These are phyloP conservation scores for Sphyrna mokarran DNA, from an alignment of 2,113 vertebrate genomes.

Conservation along the genomic window DNA sequence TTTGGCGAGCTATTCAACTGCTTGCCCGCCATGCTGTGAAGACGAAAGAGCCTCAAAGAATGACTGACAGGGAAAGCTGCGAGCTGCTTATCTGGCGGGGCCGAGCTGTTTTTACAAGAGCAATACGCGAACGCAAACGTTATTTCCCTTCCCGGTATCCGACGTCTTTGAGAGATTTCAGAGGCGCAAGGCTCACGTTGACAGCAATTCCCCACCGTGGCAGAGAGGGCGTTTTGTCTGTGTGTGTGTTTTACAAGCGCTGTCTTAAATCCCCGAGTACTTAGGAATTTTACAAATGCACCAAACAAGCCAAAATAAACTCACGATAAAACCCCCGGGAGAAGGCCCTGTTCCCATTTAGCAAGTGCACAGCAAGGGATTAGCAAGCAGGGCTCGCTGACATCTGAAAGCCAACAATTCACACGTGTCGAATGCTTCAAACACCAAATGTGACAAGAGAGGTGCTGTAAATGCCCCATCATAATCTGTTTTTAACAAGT, in stretches of 20 bases:
- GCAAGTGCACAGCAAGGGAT: conserved; percentile 57
- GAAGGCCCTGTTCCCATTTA: conserved; percentile 59
- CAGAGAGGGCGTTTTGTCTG: conserved; percentile 52
- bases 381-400: background rate
- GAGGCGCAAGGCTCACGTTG: conserved; percentile 44
- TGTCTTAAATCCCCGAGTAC: conserved; percentile 62
- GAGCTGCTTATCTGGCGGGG: background rate
- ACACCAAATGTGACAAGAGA: background rate
- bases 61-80: conserved; percentile 44
- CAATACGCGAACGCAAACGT: background rate
- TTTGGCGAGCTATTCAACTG: conserved; percentile 66
- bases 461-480: background rate
- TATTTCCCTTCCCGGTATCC: conserved; percentile 41
- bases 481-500: background rate
- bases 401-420: background rate
- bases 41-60: conserved; percentile 58
- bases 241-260: conserved; percentile 63
- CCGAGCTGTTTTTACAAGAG: conserved; percentile 14
- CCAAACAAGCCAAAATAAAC: conserved; percentile 70
- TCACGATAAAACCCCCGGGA: conserved; percentile 65
- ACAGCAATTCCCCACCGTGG: conserved; percentile 53
- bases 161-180: conserved; percentile 44
- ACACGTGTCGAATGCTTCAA: background rate
- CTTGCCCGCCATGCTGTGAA: conserved; percentile 68
- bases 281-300: conserved; percentile 76